Conservation (phyloP, 2,113 vertebrate species). For the Loxodonta africana region DNA sequence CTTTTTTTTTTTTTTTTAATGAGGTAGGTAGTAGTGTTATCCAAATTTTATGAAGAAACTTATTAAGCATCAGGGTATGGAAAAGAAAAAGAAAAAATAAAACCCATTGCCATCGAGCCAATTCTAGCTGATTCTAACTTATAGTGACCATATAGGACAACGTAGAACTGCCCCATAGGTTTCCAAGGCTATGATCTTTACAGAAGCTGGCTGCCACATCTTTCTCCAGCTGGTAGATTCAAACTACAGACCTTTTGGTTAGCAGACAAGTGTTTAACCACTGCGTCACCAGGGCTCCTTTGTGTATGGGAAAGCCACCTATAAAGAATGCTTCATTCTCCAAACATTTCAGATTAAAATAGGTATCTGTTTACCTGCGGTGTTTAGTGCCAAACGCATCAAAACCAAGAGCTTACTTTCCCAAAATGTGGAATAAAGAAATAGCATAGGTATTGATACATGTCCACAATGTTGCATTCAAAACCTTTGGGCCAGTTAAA, state of each 20-base stretch:
- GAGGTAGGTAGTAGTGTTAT: not conserved
- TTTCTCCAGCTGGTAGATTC: not conserved
- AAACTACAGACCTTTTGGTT: not conserved
- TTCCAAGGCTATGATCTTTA: not conserved
- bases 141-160: no score
- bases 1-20: no score
- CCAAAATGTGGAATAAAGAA: slow-evolving; percentile 13
- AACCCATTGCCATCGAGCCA: no score
- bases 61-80: not conserved
- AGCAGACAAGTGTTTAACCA: no score
- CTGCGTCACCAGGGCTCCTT: not conserved
- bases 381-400: slow-evolving; percentile 1
- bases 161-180: no score
- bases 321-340: not conserved
- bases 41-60: not conserved
- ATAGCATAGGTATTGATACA: not conserved
- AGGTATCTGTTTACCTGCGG: not conserved
- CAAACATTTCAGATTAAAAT: not conserved
- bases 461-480: not conserved
- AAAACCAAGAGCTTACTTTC: not conserved
- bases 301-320: not conserved
- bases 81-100: not conserved
- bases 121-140: not conserved
- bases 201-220: not conserved
- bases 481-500: not conserved